Evolutionary conservation across 1,140 invertebrate genomes (phyloP), one percentile per base, ranked within the genome.

Genomic region (Caenorhabditis inopinata): DNA sequence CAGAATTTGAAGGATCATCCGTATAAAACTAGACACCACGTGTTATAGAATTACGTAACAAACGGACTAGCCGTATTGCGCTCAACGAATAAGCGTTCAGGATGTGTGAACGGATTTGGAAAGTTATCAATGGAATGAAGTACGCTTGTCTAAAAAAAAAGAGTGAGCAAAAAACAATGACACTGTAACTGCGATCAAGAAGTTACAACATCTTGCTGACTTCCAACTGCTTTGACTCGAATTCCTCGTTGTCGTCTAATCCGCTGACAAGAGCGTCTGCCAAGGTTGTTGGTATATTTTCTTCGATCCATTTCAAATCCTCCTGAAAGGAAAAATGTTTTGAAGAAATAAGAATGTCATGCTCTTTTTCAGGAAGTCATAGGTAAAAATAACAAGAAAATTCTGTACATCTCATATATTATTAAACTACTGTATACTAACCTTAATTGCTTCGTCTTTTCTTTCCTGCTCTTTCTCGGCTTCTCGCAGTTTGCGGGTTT

Each of bases 291-390:
- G 90, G 90, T 84, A 91, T 91, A 83, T 91, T 90, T 74, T 90
- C 89, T 84, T 91, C 90, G 47, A 91, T 90, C 90, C 90, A 91
- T 81, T 90, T 89, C 80, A 91, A 82, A 78, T 91, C 90, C 81
- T 90, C 90, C 80, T 91, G 88, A 82, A 86, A 77, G 38, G 38
- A n/a, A 48, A 48, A 25, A 49, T 47, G 38, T 27, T 48, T 35
- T 51, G 27, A 84, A 78, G 45, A 49, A 80, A 6, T 85, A 74
- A 18, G 49, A 76, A 49, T n/a, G n/a, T n/a, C n/a, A n/a, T n/a
- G n/a, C n/a, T n/a, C n/a, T n/a, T 82, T 49, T 16, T 81, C 23
- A 18, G 14, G 16, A 23, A 75, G 38, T 2, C 32, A 76, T n/a
- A n/a, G n/a, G n/a, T n/a, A n/a, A n/a, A n/a, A n/a, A n/a, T n/a